Conservation (phyloP, 2,888 invertebrate species). For the Amblyteles armatorius region DNA sequence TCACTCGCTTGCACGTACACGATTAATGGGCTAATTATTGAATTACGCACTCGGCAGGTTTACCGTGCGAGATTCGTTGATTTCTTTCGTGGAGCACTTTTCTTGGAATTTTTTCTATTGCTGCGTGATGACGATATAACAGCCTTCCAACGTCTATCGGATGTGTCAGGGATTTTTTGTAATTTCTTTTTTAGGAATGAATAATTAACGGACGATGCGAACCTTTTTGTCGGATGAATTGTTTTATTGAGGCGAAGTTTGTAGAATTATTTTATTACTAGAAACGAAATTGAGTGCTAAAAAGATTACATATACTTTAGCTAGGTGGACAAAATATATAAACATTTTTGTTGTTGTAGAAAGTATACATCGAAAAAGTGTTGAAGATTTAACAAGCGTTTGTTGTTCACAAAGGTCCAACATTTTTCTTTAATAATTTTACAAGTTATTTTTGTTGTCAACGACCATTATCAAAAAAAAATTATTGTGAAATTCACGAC, state of each 20-base stretch:
- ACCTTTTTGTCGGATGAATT: neutral
- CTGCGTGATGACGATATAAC: neutral
- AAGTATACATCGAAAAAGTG: no score
- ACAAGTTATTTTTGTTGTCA: no score
- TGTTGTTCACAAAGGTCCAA: neutral
- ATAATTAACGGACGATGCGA: neutral
- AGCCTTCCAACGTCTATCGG: neutral
- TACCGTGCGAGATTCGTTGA: neutral
- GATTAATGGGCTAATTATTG: slow-evolving; percentile 28
- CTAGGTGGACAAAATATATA: neutral
- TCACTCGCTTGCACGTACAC: neutral
- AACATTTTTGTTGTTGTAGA: neutral
- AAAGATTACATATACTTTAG: neutral
- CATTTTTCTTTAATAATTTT: neutral
- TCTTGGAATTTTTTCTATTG: slow-evolving; percentile 11
- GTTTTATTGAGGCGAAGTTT: neutral
- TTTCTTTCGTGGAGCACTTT: slow-evolving; percentile 3
- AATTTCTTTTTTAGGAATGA: neutral
- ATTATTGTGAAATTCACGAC: no score
- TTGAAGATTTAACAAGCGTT: neutral
- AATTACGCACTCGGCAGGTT: slow-evolving; percentile 8
- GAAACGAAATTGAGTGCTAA: neutral
- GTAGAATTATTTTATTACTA: neutral
- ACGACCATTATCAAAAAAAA: no score
- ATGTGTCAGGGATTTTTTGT: neutral